Percentiles rank a stretch among this genome's conserved stretches.
Evolutionary conservation across 2,113 vertebrate species (phyloP).

Genomic region (Psittacula cyanocephala): DNA sequence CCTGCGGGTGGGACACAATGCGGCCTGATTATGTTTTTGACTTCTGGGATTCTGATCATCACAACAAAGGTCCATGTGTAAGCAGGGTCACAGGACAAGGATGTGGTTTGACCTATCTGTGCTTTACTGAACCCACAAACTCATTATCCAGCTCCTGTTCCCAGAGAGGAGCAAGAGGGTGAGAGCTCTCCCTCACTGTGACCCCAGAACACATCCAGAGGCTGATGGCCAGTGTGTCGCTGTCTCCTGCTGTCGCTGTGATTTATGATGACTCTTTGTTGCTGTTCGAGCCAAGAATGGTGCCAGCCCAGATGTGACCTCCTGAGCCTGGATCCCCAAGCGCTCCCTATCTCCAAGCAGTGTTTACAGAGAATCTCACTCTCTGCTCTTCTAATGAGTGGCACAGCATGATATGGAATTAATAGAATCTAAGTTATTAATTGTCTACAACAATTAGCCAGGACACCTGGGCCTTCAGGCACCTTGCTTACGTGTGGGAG

Average conservation of each 20-base stretch:
- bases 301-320: not conserved
- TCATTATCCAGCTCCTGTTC: not conserved
- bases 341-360: not conserved
- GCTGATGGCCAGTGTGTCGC: not conserved
- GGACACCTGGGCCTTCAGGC: constrained; percentile 62
- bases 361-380: not conserved
- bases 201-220: not conserved
- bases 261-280: not conserved
- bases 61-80: not conserved
- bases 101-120: not conserved
- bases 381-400: constrained; percentile 47
- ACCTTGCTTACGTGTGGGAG: constrained; percentile 37
- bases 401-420: constrained; percentile 47
- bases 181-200: not conserved
- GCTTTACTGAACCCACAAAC: not conserved
- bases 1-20: not conserved
- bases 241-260: not conserved
- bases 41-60: not conserved
- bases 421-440: constrained; percentile 76
- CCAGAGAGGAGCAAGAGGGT: not conserved
- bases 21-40: not conserved
- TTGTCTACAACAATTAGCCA: constrained; percentile 79
- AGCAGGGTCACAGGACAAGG: not conserved
- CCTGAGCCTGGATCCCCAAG: not conserved
- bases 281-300: not conserved